Evolutionary conservation across 2,113 vertebrate genomes (phyloP), one percentile per base, ranked within the genome.

Genomic region (Aptenodytes forsteri): DNA sequence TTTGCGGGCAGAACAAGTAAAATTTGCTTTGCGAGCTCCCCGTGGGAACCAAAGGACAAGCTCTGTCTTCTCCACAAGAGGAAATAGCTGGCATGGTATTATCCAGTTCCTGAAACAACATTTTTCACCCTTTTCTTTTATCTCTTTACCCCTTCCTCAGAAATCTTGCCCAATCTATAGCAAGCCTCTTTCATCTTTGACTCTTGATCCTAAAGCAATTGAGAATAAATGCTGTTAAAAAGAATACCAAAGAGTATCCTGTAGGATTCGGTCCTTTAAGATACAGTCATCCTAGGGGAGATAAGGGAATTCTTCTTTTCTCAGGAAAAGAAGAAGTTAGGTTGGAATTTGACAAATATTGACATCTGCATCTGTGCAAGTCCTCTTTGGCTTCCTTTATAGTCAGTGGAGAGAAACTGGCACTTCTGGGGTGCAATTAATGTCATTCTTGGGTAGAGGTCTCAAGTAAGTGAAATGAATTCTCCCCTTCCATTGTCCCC

Each of bases 11-110:
- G 96, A 87, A 89, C 83, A 83, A 95, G 81, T 92, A 79, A 92
- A 96, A 96, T 94, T 93, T 94, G 61, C 94, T 96, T 97, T 96
- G 91, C 95, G 83, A 95, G 46, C 46, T 96, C 93, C 90, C 93
- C 87, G 93, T 91, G 87, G 94, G 95, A 96, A 80, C 58, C 38
- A 79, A 96, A 85, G 62, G 56, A 90, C 87, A 92, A 93, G 44
- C 23, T 87, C 91, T 87, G 73, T 96, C 93, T 87, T 96, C 95
- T 97, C 89, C 58, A 85, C 81, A 90, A 94, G 92, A 66, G 16
- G 47, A 97, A 93, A 93, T 93, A 90, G 61, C 49, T 46, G 36
- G 40, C 20, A 19, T 90, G 54, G 64, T 79, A 84, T 96, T 95
- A 92, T 93, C 84, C 81, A 91, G 84, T 93, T 95, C 87, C 81